Base-by-base conservation (phyloP, 2,888 invertebrate species). In the Andrena bicolor region DNA sequence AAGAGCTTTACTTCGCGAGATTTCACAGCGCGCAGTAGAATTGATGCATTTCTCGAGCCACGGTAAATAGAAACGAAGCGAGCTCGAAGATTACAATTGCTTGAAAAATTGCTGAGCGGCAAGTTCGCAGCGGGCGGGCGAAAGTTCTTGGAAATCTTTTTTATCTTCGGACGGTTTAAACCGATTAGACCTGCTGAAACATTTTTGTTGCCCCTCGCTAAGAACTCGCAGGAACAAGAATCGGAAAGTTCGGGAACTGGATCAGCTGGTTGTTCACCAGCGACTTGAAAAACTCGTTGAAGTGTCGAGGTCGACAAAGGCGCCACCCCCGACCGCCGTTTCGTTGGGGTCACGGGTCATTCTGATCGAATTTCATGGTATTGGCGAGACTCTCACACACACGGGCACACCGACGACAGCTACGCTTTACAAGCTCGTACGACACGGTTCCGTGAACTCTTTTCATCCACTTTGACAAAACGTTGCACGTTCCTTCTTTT, bases 221-320 rank as follows among this genome's bases (percentile, higher is more conserved):
- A 5, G 35, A 74, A 61, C 71, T 68, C 61, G 30, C 7, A 6
- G 26, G 64, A 41, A 41, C 35, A 79, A 66, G 77, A 48, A 81
- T 76, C 58, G 79, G 26, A 56, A 86, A 87, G 76, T 86, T 86
- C 60, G 48, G 75, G 76, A 84, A 88, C 73, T 85, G 81, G 88
- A 85, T 86, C 87, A 79, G 80, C 76, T 64, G 81, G 77, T 81
- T 70, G 80, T 88, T 87, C 70, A 89, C 85, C 72, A 84, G 70
- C 32, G 84, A 84, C 83, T 90, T 84, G 51, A 86, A 85, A 65
- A 85, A 75, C 78, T 90, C 87, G 81, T 86, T 72, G 61, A 89
- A 89, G 83, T 87, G 80, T 80, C 85, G 88, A 35, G 90, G 89
- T 86, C 83, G 82, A 77, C 89, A 86, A 65, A 90, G 86, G 23